Evolutionary conservation across 2,888 invertebrate species (phyloP).

Genomic region (Cantharis rufa): DNA sequence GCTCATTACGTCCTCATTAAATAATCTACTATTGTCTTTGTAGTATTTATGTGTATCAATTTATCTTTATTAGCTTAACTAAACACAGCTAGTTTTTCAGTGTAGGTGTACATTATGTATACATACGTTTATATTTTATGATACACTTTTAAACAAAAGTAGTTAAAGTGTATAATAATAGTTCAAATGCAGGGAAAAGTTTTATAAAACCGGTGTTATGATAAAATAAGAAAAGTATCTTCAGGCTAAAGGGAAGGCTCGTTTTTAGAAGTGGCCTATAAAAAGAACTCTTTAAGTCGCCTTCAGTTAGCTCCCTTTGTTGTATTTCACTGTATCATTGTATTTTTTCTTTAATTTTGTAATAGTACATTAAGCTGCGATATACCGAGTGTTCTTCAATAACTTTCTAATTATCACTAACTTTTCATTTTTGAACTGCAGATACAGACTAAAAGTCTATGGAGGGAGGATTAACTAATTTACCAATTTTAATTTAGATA

Average conservation of each 20-base stretch:
- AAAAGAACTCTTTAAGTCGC: neutral
- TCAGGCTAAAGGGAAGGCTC: neutral
- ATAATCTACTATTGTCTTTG: too few relatives aligned
- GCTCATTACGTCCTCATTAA: too few relatives aligned
- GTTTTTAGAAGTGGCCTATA: neutral
- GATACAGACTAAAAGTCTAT: too few relatives aligned
- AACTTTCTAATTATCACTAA: neutral
- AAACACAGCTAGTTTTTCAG: too few relatives aligned
- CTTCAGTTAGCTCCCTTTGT: neutral
- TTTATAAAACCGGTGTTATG: neutral
- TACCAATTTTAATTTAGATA: too few relatives aligned
- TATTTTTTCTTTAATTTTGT: neutral
- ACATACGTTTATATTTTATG: too few relatives aligned
- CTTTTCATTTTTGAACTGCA: too few relatives aligned
- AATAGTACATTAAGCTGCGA: neutral
- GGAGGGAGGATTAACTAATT: too few relatives aligned
- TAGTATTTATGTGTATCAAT: too few relatives aligned
- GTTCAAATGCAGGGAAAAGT: neutral
- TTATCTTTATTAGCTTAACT: too few relatives aligned
- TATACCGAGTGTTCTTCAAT: neutral
- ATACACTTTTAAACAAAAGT: neutral
- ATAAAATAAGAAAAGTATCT: neutral
- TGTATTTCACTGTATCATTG: neutral
- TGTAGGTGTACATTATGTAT: too few relatives aligned
- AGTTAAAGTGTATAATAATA: neutral